Evolutionary conservation across 2,888 invertebrate species (phyloP).

Genomic region (Eristalis tenax): DNA sequence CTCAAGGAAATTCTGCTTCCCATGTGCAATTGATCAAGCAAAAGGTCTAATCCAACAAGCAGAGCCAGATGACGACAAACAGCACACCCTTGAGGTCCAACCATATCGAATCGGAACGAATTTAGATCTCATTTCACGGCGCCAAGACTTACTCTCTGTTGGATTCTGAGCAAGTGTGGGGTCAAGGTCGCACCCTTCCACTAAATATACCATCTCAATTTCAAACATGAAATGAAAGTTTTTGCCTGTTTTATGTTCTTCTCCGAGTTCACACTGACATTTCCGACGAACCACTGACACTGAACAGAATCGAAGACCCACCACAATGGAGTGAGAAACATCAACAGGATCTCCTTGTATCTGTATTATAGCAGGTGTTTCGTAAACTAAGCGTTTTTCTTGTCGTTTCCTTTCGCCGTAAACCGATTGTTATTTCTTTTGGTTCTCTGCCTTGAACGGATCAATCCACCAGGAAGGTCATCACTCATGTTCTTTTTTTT

Average conservation of each 20-base stretch:
- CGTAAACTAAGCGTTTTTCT: background rate
- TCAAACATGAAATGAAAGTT: too few species aligned
- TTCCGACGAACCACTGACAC: background rate
- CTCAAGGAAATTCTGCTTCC: too few species aligned
- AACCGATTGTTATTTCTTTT: background rate
- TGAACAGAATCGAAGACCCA: background rate
- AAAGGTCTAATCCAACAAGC: too few species aligned
- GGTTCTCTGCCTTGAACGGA: background rate
- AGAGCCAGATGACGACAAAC: too few species aligned
- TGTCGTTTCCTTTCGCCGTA: background rate
- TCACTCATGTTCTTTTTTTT: background rate
- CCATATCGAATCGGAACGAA: too few species aligned
- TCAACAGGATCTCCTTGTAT: background rate
- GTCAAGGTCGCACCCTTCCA: too few species aligned
- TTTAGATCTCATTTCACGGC: too few species aligned
- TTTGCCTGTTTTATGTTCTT: background rate
- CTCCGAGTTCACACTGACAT: background rate
- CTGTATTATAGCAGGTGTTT: slow-evolving; percentile 13
- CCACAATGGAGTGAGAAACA: background rate
- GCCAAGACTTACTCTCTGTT: too few species aligned
- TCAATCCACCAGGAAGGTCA: background rate
- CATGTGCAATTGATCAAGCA: too few species aligned
- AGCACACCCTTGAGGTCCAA: too few species aligned
- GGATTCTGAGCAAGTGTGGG: too few species aligned
- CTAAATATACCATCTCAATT: too few species aligned